Base-by-base conservation (phyloP, 2,888 invertebrate genomes). In the Sepiola atlantica region DNA sequence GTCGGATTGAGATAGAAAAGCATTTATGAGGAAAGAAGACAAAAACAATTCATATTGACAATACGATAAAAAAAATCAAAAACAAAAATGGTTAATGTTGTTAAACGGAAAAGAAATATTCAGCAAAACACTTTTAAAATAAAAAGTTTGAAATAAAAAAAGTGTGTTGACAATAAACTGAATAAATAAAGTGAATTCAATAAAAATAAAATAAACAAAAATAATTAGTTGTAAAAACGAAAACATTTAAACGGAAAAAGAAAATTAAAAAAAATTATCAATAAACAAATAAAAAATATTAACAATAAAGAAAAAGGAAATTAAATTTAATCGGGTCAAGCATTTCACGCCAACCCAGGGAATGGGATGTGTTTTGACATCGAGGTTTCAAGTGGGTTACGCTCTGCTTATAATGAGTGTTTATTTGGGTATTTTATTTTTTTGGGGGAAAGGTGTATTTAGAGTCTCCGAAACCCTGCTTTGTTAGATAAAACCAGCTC, bases 1-100 rank as follows among this genome's bases (percentile, higher is more conserved):
- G 1, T 0, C 8, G 0, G 1, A 8, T 28, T 0, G 28, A 28
- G n/a, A n/a, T n/a, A n/a, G 0, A 2, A 8, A 28, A 61, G 12
- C 6, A 3, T 20, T 4, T 55, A 61, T 14, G 14, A 28, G 12
- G 4, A 61, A 28, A 14, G 28, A 24, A 28, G 28, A 61, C 8
- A 28, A 28, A 28, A 61, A 28, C 10, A 28, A 28, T 10, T 0
- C 24, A 28, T 4, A 8, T 10, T 28, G 28, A 28, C 24, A 61
- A 28, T 2, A n/a, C 1, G n/a, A 1, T 24, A 77, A 77, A n/a
- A 77, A 77, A 32, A 18, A 77, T 16, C n/a, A n/a, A 32, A 77
- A 14, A n/a, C 16, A 77, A n/a, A n/a, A 77, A 32, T 16, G 12
- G 10, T 10, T 0, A n/a, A n/a, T 45, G 4, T 45, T 45, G 45